These are phyloP conservation scores for Sussaba pulchella DNA, from an alignment of 2,888 invertebrate genomes.

Conservation along the genomic window DNA sequence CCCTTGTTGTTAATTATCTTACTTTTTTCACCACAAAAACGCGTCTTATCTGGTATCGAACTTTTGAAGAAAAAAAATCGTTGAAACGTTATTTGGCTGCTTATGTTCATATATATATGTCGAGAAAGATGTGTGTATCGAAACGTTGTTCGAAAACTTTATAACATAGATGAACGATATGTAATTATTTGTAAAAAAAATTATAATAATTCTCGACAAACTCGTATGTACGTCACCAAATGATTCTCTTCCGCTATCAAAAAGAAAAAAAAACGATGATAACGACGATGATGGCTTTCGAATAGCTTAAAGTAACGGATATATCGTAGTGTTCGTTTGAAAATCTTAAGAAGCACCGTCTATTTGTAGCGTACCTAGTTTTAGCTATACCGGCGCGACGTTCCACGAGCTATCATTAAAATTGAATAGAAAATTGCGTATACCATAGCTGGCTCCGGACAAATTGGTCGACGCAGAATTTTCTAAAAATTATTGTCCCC, in stretches of 20 bases:
- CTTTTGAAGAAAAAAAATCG: neutral
- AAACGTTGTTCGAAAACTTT: slow-evolving; percentile 46
- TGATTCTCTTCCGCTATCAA: slow-evolving; percentile 36
- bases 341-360: slow-evolving; percentile 75
- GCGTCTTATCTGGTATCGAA: neutral
- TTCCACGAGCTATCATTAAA: slow-evolving; percentile 70
- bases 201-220: slow-evolving; percentile 34
- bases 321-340: slow-evolving; percentile 74
- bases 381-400: slow-evolving; percentile 69
- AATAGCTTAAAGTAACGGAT: slow-evolving; percentile 66
- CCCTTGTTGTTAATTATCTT: slow-evolving; percentile 9
- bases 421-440: neutral
- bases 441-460: slow-evolving; percentile 54
- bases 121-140: slow-evolving; percentile 10
- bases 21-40: neutral
- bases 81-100: slow-evolving; percentile 2
- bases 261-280: slow-evolving; percentile 35
- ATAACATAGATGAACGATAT: slow-evolving; percentile 30
- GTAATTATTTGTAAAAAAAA: slow-evolving; percentile 32
- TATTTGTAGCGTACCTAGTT: slow-evolving; percentile 74
- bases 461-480: slow-evolving; percentile 50
- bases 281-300: slow-evolving; percentile 58
- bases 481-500: slow-evolving; percentile 45
- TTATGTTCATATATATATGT: slow-evolving; percentile 15
- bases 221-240: slow-evolving; percentile 53